Evolutionary conservation across 2,113 vertebrate species (phyloP), one percentile per base, ranked within the genome.

Genomic region (Drymodes brunneopygia): DNA sequence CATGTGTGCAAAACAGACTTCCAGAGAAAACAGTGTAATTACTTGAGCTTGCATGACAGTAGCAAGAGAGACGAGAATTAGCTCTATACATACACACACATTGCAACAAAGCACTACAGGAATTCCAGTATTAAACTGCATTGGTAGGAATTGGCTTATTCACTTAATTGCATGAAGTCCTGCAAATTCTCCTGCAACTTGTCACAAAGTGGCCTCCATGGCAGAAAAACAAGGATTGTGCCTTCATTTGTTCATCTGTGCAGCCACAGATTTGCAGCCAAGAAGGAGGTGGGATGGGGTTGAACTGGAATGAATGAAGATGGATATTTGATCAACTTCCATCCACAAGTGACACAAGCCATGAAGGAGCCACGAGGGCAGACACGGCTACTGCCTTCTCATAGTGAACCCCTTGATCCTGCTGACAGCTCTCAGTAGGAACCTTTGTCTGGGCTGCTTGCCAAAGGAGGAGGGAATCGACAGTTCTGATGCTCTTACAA

Each of bases 341-440:
- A 96, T 88, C 79, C 72, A 84, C 27, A 21, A 70, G 88, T 74
- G 93, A 93, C 95, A 95, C 77, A 48, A 92, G 90, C 84, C 87
- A 81, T 29, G 92, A 83, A 93, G 95, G 72, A 97, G 88, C 93
- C 94, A 94, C 4, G 40, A 94, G 87, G 90, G 93, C 94, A 96
- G 90, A 70, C 85, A 95, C 90, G 90, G 72, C 92, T 91, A 92
- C 88, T 96, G 93, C 94, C 82, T 97, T 51, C 94, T 92, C 7
- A 1, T 15, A 82, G 93, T 88, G 93, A 97, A 92, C 86, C 82
- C 94, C 95, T 97, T 97, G 95, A 96, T 96, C 93, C 92, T 6
- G 79, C 95, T 95, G 95, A 96, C 93, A 96, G 92, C 90, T 95
- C 95, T 96, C 94, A 93, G 93, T 94, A 88, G 92, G 95, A 96